Conservation (phyloP, 1,140 invertebrate genomes). For the Diorhabda elongata region DNA sequence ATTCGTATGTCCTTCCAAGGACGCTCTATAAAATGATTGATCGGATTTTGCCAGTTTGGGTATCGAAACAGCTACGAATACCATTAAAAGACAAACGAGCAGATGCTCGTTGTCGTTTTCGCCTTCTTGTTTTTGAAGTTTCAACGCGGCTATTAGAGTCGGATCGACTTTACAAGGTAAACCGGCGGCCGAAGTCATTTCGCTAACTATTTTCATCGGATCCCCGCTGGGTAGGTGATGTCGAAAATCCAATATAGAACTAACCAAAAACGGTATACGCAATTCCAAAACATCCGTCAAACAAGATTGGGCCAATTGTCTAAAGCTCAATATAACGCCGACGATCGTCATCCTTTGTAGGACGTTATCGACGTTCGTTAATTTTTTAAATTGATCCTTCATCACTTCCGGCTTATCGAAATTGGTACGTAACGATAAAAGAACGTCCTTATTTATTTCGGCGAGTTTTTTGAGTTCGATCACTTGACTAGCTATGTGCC, state of each 20-base stretch:
- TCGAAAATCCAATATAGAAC: constrained; percentile 91
- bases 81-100: constrained; percentile 93
- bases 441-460: constrained; percentile 85
- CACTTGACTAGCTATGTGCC: constrained; percentile 97
- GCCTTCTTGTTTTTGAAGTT: constrained; percentile 79
- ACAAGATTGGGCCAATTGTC: constrained; percentile 88
- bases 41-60: constrained; percentile 92
- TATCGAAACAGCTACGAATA: constrained; percentile 96
- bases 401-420: constrained; percentile 98
- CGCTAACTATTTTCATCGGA: constrained; percentile 87
- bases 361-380: constrained; percentile 90
- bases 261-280: constrained; percentile 93
- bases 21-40: constrained; percentile 83
- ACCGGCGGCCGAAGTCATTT: constrained; percentile 96
- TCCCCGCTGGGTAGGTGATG: constrained; percentile 88
- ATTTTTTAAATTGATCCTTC: constrained; percentile 91
- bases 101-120: constrained; percentile 83
- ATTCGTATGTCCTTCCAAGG: constrained; percentile 92
- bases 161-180: constrained; percentile 92
- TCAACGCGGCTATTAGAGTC: constrained; percentile 81
- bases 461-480: constrained; percentile 95
- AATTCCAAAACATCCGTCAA: constrained; percentile 91
- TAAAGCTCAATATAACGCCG: constrained; percentile 94
- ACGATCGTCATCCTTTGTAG: constrained; percentile 96
- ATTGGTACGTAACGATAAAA: constrained; percentile 86